Conservation (phyloP, 1,140 invertebrate genomes). For the Solenopsis fugax region DNA sequence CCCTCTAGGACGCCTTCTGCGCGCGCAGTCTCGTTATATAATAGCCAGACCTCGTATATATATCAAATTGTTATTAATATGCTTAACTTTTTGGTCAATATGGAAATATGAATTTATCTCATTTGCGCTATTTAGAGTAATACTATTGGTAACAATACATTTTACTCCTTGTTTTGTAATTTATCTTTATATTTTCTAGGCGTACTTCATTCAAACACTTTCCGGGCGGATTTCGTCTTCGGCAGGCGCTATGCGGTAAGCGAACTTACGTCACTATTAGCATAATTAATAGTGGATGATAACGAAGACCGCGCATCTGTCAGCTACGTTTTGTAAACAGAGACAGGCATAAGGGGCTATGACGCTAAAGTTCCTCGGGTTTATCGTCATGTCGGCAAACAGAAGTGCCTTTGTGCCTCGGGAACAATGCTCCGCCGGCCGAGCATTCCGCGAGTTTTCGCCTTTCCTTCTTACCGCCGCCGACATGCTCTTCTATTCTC, state of each 20-base stretch:
- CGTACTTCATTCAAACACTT: not conserved
- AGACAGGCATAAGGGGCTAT: slow-evolving; percentile 38
- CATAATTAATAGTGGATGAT: slow-evolving; percentile 80
- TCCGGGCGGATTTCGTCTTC: slow-evolving; percentile 21
- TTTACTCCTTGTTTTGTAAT: not conserved
- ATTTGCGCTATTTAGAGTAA: not conserved
- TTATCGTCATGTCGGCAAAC: slow-evolving; percentile 75
- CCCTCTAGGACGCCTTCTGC: too few relatives aligned
- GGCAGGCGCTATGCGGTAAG: slow-evolving; percentile 38
- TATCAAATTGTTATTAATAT: not conserved
- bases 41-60: too few relatives aligned
- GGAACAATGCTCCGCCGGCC: slow-evolving; percentile 77
- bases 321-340: slow-evolving; percentile 76
- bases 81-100: not conserved
- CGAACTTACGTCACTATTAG: slow-evolving; percentile 75
- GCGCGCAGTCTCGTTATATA: too few relatives aligned
- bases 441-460: slow-evolving; percentile 61
- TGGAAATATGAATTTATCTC: not conserved
- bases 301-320: slow-evolving; percentile 71
- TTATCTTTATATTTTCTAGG: not conserved
- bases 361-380: slow-evolving; percentile 74
- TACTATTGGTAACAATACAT: not conserved
- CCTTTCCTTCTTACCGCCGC: slow-evolving; percentile 29
- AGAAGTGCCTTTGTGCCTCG: slow-evolving; percentile 78
- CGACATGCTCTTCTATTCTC: not conserved